Evolutionary conservation across 1,140 invertebrate genomes (phyloP), one percentile per base, ranked within the genome.

Genomic region (Cydia amplana): DNA sequence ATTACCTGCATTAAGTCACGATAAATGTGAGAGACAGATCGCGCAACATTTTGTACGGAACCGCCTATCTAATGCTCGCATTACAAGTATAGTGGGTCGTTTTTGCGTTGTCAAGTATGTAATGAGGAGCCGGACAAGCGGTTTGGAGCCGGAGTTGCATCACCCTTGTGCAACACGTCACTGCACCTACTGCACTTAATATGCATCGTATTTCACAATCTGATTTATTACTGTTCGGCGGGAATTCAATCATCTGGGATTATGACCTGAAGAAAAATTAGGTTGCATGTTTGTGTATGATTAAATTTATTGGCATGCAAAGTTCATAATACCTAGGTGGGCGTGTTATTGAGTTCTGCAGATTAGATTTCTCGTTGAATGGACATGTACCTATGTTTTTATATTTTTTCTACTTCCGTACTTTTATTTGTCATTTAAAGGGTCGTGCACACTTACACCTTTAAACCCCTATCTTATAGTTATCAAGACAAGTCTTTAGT

Each of bases 141-240:
- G 55, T 60, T 60, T 60, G 55, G 55, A 60, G 55, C 20, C 7
- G 55, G 9, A 40, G 36, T 60, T 60, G 55, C 55, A 60, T 60
- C 55, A 60, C 18, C 55, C 55, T 60, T 60, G 20, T 23, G 55
- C 55, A 60, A 60, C 55, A 60, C 55, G 55, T 60, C 55, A 60
- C 55, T 60, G 55, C n/a, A 60, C 20, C 18, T 23, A n/a, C 18
- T 60, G 55, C 55, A 60, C 55, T 23, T 60, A 9, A 12, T 60
- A 55, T 55, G 51, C 51, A 55, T 55, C 51, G 55, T n/a, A 60
- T 60, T 60, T 60, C 55, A 60, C 55, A 60, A 60, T 60, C 55
- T 60, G 55, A 60, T 60, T 60, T 10, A 60, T 60, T 23, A 60
- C 55, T 10, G 16, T 51, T 51, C 18, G 49, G 49, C 9, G 1